Evolutionary conservation across 2,113 vertebrate genomes (phyloP).

Genomic region (Haemorhous mexicanus): DNA sequence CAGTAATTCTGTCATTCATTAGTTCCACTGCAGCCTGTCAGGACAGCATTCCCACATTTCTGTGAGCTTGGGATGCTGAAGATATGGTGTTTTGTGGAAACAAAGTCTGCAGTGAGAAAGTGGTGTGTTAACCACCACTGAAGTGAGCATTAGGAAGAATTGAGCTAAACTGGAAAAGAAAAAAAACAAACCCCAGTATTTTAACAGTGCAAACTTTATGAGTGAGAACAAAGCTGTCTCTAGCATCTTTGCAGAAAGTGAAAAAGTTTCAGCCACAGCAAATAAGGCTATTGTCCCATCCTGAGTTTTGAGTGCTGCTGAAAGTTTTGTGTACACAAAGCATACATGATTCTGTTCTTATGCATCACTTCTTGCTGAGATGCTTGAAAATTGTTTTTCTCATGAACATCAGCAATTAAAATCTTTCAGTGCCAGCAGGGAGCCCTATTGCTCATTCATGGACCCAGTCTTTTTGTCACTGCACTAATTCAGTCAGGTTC

Average conservation of each 20-base stretch:
- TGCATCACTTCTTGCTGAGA: not conserved
- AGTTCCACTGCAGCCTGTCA: not conserved
- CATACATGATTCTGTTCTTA: not conserved
- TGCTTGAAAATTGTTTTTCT: not conserved
- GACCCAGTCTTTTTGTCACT: not conserved
- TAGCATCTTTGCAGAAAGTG: not conserved
- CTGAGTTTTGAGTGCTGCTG: not conserved
- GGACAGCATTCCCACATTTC: not conserved
- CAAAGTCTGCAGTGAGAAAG: not conserved
- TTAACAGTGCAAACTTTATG: not conserved
- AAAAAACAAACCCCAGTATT: not conserved
- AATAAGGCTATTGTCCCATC: not conserved
- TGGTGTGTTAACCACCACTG: not conserved
- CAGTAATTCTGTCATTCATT: not conserved
- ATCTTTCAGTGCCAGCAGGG: not conserved
- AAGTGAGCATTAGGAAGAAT: not conserved
- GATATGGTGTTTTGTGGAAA: not conserved
- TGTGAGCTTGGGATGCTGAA: not conserved
- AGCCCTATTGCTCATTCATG: not conserved
- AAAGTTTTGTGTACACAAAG: not conserved
- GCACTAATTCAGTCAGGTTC: not conserved
- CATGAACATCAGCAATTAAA: not conserved
- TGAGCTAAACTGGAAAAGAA: not conserved
- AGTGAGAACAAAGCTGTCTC: not conserved
- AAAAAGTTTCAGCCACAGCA: not conserved